These are phyloP conservation scores for Coturnix japonica DNA, from an alignment of 2,113 vertebrate species.

Conservation along the genomic window DNA sequence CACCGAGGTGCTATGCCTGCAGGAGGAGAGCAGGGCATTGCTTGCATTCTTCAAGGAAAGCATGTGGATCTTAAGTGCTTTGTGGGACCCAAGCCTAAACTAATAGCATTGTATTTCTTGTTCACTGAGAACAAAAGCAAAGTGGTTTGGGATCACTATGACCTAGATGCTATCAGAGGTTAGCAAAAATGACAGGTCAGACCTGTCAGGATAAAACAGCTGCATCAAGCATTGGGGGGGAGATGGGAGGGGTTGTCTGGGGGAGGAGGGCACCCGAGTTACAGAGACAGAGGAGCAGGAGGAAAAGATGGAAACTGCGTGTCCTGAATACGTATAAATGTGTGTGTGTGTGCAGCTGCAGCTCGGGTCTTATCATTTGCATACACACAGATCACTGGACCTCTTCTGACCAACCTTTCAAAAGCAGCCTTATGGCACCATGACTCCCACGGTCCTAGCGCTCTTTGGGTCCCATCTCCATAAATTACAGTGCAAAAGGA, in stretches of 20 bases:
- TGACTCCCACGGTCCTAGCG: neutral
- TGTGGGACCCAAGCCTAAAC: constrained; percentile 44
- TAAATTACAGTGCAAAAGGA: neutral
- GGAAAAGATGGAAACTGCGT: constrained; percentile 47
- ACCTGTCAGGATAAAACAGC: constrained; percentile 49
- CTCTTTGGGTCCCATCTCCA: constrained; percentile 8
- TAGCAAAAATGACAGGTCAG: constrained; percentile 53
- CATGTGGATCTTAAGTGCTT: constrained; percentile 25
- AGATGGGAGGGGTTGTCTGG: neutral
- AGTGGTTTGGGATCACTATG: constrained; percentile 40
- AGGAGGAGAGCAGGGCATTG: neutral
- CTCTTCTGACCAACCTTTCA: neutral
- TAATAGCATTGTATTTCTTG: constrained; percentile 43
- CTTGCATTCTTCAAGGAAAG: neutral
- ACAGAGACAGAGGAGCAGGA: constrained; percentile 30
- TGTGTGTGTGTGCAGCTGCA: neutral
- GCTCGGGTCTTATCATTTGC: neutral
- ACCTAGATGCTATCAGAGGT: constrained; percentile 64
- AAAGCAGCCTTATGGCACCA: neutral
- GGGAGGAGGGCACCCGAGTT: neutral
- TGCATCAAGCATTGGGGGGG: constrained; percentile 14
- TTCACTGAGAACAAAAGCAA: constrained; percentile 33
- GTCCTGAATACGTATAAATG: neutral
- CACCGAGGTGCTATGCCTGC: neutral
- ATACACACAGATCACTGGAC: neutral